These are phyloP conservation scores for Neocloeon triangulifer DNA, from an alignment of 1,140 invertebrate species.

Conservation along the genomic window DNA sequence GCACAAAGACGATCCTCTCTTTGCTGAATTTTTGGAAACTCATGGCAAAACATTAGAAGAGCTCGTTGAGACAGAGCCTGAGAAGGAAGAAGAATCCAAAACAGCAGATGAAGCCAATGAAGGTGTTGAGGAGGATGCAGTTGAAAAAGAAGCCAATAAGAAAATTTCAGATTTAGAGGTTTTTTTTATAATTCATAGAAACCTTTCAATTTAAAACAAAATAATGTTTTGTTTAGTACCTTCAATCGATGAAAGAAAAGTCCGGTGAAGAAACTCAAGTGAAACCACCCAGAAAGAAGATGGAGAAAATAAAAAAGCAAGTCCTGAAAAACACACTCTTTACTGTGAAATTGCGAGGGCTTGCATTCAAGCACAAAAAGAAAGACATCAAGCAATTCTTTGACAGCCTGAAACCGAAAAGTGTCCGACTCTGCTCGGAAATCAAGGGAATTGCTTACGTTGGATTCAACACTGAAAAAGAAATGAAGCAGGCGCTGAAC, in stretches of 20 bases:
- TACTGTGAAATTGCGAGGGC: constrained; percentile 28
- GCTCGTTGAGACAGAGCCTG: constrained; percentile 12
- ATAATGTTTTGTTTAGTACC: constrained; percentile 8
- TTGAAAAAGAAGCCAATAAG: constrained; percentile 32
- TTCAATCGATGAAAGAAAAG: constrained; percentile 27
- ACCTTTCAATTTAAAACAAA: constrained; percentile 9
- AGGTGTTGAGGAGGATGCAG: constrained; percentile 12
- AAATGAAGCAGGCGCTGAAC: constrained; percentile 54
- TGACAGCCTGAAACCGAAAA: constrained; percentile 47
- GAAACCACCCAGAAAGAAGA: constrained; percentile 10
- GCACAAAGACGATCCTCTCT: constrained; percentile 72
- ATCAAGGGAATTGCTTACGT: constrained; percentile 74
- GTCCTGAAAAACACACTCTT: constrained; percentile 12
- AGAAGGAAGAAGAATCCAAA: constrained; percentile 15
- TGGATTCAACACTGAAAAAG: constrained; percentile 63
- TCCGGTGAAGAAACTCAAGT: constrained; percentile 10
- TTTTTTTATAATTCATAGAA: constrained; percentile 12
- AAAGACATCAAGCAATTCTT: constrained; percentile 70
- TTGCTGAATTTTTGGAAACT: constrained; percentile 66
- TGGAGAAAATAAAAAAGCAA: constrained; percentile 11
- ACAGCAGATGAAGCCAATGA: constrained; percentile 13
- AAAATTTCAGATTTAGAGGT: constrained; percentile 51
- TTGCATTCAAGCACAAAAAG: constrained; percentile 49
- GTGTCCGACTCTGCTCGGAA: constrained; percentile 54
- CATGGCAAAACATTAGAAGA: constrained; percentile 31